Base-by-base conservation (phyloP, 1,140 invertebrate species). In the Fopius arisanus region DNA sequence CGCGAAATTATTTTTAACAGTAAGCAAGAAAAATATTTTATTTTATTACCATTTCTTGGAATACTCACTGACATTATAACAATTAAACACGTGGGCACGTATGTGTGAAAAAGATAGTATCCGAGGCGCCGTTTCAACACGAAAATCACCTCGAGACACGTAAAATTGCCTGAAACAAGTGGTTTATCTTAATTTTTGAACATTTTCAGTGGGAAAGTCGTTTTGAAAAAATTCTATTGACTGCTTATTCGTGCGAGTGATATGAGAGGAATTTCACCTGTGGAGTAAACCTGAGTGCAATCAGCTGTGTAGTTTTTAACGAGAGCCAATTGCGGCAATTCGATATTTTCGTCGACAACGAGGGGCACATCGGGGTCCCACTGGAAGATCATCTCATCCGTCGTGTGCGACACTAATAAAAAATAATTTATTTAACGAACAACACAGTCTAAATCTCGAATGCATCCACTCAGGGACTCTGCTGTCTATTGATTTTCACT, bases 291-390 rank as follows among this genome's bases (percentile, higher is more conserved):
- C 85, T 96, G 94, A 0, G 94, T 96, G 83, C 95, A 97, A 82
- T 97, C 95, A 65, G 94, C 95, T 0, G 94, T 96, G 73, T 92
- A 91, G 83, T 95, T 96, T 80, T 94, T 92, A 40, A 95, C 93
- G 68, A 96, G 88, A 41, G 95, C 94, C 62, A 96, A 89, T 81
- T 96, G 95, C 3, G 95, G 95, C 77, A 97, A 84, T 84, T 96
- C 94, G 51, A 96, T 96, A 84, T 95, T 94, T 82, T 95, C 94
- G 75, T 96, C 94, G n/a, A 96, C 95, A 40, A 95, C 95, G n/a
- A 96, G 87, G 0, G 94, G 95, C 9, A 95, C 93, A 67, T 96
- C 94, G 3, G 94, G 94, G 84, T 96, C 94, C 95, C 95, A 96
- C 83, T 96, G 93, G 86, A 96, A 96, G 73, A 96, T 92, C 90